Percentiles rank a stretch among this genome's conserved stretches.
Evolutionary conservation across 2,888 invertebrate species (phyloP).

Genomic region (Myopa tessellatipennis): DNA sequence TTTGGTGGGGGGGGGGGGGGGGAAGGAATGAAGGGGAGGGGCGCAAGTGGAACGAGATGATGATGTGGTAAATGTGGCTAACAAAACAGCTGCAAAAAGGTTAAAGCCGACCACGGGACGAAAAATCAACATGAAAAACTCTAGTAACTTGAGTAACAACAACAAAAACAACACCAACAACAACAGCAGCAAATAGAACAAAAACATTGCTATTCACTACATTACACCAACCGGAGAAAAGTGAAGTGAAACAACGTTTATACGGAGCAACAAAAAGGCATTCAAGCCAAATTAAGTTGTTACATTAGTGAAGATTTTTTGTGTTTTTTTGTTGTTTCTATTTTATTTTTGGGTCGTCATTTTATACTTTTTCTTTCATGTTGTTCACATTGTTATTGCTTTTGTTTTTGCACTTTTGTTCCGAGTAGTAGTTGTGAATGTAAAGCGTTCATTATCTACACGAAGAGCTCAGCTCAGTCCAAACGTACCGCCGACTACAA

Average conservation of each 20-base stretch:
- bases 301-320: slow-evolving; percentile 43
- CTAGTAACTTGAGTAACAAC: too few species aligned
- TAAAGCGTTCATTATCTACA: slow-evolving; percentile 65
- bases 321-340: neutral
- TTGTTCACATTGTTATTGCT: slow-evolving; percentile 25
- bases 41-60: slow-evolving; percentile 34
- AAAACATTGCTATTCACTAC: neutral
- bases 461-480: slow-evolving; percentile 47
- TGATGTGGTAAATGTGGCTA: slow-evolving; percentile 41
- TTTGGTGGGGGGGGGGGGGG: neutral
- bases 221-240: neutral
- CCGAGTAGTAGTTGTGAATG: slow-evolving; percentile 57
- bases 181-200: slow-evolving; percentile 19
- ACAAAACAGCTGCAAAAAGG: slow-evolving; percentile 39
- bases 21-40: slow-evolving; percentile 23
- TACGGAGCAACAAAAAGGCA: slow-evolving; percentile 45
- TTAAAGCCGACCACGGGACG: slow-evolving; percentile 27
- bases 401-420: slow-evolving; percentile 10
- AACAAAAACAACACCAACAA: slow-evolving; percentile 27
- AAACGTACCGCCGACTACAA: too few species aligned
- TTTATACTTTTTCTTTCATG: slow-evolving; percentile 31
- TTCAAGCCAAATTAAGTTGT: slow-evolving; percentile 49
- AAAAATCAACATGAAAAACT: neutral
- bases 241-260: slow-evolving; percentile 37
- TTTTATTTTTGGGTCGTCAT: slow-evolving; percentile 13